Percentiles rank a stretch among this genome's conserved stretches.
Conservation (phyloP, 2,113 vertebrate genomes). For the Nyctibius bracteatus region DNA sequence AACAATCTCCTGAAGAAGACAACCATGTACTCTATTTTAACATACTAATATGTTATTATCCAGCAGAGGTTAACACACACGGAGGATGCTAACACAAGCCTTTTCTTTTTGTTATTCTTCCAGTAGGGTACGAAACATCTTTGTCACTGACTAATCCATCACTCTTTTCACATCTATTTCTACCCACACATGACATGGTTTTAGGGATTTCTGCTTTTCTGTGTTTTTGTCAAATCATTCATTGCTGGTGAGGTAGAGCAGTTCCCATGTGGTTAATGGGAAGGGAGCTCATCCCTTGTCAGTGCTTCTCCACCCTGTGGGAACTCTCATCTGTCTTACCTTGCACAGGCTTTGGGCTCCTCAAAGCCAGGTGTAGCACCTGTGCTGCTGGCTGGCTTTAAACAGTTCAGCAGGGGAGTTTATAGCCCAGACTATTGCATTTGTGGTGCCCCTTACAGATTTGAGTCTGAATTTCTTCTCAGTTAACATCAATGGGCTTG, state of each 20-base stretch:
- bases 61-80: not conserved
- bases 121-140: not conserved
- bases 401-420: not conserved
- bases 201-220: not conserved
- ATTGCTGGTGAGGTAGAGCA: not conserved
- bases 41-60: not conserved
- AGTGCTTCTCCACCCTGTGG: not conserved
- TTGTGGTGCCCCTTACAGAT: not conserved
- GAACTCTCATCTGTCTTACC: not conserved
- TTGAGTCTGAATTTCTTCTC: not conserved
- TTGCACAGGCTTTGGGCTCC: not conserved
- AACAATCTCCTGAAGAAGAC: not conserved
- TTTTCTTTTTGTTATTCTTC: not conserved
- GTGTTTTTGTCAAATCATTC: not conserved
- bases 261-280: not conserved
- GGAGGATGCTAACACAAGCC: not conserved
- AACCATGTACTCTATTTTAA: not conserved
- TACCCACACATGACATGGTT: accelerated
- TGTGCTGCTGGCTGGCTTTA: not conserved
- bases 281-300: not conserved
- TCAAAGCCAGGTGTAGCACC: not conserved
- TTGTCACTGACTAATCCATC: not conserved
- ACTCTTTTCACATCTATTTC: not conserved
- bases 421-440: not conserved
- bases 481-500: not conserved